Evolutionary conservation across 1,140 invertebrate genomes (phyloP).

Genomic region (Euglossa dilemma): DNA sequence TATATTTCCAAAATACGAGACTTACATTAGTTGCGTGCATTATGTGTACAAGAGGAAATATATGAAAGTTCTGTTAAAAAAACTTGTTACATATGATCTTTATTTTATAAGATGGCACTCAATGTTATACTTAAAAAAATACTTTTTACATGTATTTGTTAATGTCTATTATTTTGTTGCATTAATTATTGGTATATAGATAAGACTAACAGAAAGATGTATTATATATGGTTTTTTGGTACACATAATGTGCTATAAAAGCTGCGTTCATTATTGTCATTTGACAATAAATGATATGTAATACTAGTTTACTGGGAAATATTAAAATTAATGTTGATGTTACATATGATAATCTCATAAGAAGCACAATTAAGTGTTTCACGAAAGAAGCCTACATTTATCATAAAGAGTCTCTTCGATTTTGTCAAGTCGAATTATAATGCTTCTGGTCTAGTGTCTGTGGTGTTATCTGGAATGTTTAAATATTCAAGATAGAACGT

Average conservation of each 20-base stretch:
- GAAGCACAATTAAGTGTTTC: slow-evolving; percentile 6
- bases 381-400: slow-evolving; percentile 32
- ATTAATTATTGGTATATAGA: slow-evolving; percentile 6
- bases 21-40: slow-evolving; percentile 14
- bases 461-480: slow-evolving; percentile 48
- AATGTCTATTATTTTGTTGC: not conserved
- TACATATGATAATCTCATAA: slow-evolving; percentile 50
- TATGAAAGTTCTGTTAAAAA: not conserved
- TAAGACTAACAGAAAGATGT: not conserved
- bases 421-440: slow-evolving; percentile 24
- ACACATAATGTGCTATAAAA: slow-evolving; percentile 39
- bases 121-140: slow-evolving; percentile 14
- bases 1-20: not conserved
- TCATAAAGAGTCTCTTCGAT: slow-evolving; percentile 12
- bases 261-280: slow-evolving; percentile 28
- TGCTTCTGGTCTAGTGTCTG: slow-evolving; percentile 43
- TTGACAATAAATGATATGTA: slow-evolving; percentile 21
- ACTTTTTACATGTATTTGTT: not conserved
- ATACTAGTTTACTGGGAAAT: slow-evolving; percentile 40
- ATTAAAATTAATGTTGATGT: slow-evolving; percentile 61
- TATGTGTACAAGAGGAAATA: slow-evolving; percentile 27
- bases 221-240: slow-evolving; percentile 35
- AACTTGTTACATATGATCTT: slow-evolving; percentile 2
- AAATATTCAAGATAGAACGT: slow-evolving; percentile 39
- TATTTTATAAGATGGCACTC: not conserved